Evolutionary conservation across 1,140 invertebrate genomes (phyloP), one percentile per base, ranked within the genome.

Genomic region (Elysia chlorotica): DNA sequence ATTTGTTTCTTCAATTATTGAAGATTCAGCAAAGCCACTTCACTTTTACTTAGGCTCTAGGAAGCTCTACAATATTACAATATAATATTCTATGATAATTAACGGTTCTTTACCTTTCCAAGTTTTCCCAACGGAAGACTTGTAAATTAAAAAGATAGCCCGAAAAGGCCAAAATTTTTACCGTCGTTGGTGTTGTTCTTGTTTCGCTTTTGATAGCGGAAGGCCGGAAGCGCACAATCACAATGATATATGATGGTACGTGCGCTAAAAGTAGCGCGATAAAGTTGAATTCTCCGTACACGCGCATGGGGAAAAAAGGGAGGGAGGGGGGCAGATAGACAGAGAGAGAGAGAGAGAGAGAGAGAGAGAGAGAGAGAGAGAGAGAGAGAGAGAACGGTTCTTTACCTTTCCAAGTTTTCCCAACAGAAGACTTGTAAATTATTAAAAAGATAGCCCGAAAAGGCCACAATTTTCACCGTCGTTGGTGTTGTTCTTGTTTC

Each of bases 241-340:
- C n/a, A 59, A 59, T 65, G 25, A 37, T 38, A 65, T 65, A 37
- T 21, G 38, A 65, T 65, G 35, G 35, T 37, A 65, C n/a, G 41
- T 21, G 63, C 21, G 63, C 21, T 33, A 66, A n/a, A 66, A 37
- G 41, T 33, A 66, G 63, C 36, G 63, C 36, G 63, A 36, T 4
- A 36, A 23, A 36, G 36, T 21, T 19, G 28, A 2, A 38, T 19
- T 21, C 21, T n/a, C 21, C 21, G 19, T 3, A 33, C 10, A 33
- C 4, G 37, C 10, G 23, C 21, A 38, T 21, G 25, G 35, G 25
- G 35, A 38, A 30, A 38, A 36, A 28, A 41, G 41, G 41, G 41
- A 48, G 41, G n/a, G 41, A 48, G 41, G n/a, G n/a, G 41, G 41
- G 41, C 10, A 48, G 41, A 48, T 10, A 48, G 41, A 48, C 10